A percentile compares a stretch with the other conserved stretches of the same genome.
These are phyloP conservation scores for Apostichopus japonicus DNA, from an alignment of 35 echinoderm and acorn worm species.

Conservation along the genomic window DNA sequence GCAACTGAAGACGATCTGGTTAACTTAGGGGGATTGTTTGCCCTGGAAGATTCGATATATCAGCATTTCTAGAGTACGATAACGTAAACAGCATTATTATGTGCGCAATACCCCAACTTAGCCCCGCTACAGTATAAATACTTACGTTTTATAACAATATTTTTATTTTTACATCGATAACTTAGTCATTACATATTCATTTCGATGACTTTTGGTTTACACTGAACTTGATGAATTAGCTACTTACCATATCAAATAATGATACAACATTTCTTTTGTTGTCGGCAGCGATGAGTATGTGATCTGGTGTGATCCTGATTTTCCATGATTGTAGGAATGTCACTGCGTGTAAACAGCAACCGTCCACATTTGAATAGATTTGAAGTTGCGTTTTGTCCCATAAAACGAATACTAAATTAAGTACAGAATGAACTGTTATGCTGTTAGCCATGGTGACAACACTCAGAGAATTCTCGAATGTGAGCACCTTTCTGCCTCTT, in stretches of 20 bases:
- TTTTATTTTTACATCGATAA: too few species aligned
- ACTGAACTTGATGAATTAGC: too few species aligned
- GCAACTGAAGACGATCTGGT: too few species aligned
- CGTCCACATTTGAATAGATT: neutral
- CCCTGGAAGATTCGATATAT: too few species aligned
- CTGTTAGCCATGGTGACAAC: neutral
- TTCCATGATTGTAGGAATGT: slow-evolving; percentile 2
- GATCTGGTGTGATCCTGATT: neutral
- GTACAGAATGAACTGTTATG: neutral
- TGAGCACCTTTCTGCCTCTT: neutral
- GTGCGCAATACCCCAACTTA: too few species aligned
- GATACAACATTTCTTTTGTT: neutral
- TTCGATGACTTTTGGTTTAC: too few species aligned
- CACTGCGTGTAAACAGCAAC: neutral
- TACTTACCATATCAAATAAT: neutral
- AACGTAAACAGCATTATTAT: too few species aligned
- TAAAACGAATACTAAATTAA: neutral
- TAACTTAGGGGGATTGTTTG: too few species aligned
- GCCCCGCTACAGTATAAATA: too few species aligned
- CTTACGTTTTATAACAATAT: too few species aligned
- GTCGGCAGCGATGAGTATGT: neutral
- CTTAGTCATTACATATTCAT: too few species aligned
- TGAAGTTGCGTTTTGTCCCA: neutral
- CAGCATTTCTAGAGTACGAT: too few species aligned
- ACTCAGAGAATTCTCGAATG: neutral